Percentiles rank a stretch among this genome's conserved stretches.
Evolutionary conservation across 2,888 invertebrate genomes (phyloP).

Genomic region (Drosophila stalkeri): DNA sequence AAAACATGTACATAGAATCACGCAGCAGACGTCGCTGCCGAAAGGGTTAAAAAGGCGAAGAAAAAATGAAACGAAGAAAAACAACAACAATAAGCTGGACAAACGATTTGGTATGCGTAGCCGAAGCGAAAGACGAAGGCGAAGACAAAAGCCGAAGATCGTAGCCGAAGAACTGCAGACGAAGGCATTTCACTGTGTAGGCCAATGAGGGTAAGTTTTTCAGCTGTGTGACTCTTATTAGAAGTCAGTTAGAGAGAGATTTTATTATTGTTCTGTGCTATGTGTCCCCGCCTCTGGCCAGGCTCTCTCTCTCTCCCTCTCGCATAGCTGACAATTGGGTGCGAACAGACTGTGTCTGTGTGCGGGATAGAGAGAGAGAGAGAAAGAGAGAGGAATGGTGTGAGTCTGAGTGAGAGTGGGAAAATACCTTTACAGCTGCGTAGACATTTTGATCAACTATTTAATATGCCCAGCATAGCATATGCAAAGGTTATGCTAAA

Average conservation of each 20-base stretch:
- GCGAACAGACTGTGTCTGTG: background rate
- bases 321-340: background rate
- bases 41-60: constrained; percentile 65
- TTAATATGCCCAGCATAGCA: background rate
- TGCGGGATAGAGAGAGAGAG: background rate
- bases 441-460: constrained; percentile 19
- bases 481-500: background rate
- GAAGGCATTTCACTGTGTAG: constrained; percentile 33
- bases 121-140: constrained; percentile 14
- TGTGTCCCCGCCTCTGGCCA: constrained; percentile 10
- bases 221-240: constrained; percentile 2
- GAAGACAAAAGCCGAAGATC: constrained; percentile 3
- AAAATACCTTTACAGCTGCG: constrained; percentile 19
- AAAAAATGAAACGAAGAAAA: constrained; percentile 25
- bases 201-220: constrained; percentile 70
- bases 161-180: background rate
- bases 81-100: constrained; percentile 14
- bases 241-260: constrained; percentile 11
- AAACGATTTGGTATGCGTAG: constrained; percentile 31
- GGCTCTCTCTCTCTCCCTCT: background rate
- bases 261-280: background rate
- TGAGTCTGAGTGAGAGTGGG: constrained; percentile 3
- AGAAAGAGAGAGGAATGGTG: constrained; percentile 3
- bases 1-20: constrained; percentile 67
- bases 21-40: constrained; percentile 56